Evolutionary conservation across 1,140 invertebrate species (phyloP).

Genomic region (Dolichoris vasculosae): DNA sequence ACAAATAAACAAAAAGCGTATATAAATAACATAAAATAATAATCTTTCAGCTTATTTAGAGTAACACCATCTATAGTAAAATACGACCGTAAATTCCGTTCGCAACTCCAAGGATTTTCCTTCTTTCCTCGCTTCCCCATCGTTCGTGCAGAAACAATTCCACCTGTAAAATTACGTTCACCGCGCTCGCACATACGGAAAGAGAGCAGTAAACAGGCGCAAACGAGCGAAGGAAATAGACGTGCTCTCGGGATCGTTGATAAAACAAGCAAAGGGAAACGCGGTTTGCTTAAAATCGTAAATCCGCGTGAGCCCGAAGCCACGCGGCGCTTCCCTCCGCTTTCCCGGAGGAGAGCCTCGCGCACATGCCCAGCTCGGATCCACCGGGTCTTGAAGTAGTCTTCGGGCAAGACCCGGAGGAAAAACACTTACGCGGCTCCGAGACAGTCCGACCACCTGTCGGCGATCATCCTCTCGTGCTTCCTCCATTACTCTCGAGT

Average conservation of each 20-base stretch:
- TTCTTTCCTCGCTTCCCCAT: background rate
- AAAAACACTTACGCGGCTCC: background rate
- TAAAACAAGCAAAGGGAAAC: background rate
- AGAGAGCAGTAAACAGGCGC: background rate
- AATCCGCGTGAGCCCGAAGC: background rate
- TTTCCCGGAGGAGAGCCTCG: too few species aligned
- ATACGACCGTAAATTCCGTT: background rate
- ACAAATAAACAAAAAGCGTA: background rate
- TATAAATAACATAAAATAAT: background rate
- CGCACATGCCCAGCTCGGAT: too few species aligned
- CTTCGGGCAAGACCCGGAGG: too few species aligned
- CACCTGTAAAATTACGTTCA: background rate
- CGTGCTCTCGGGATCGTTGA: too few species aligned
- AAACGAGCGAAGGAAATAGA: background rate
- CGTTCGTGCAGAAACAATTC: background rate
- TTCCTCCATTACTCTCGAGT: background rate
- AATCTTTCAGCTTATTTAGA: background rate
- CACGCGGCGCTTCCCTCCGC: too few species aligned
- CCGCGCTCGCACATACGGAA: background rate
- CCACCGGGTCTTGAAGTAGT: too few species aligned
- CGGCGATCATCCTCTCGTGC: constrained; percentile 1
- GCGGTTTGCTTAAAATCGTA: background rate
- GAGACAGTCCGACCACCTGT: constrained; percentile 3
- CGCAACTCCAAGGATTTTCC: background rate
- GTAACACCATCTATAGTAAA: background rate